These are phyloP conservation scores for Periophthalmus modestus DNA, from an alignment of 2,113 vertebrate genomes.

Conservation along the genomic window DNA sequence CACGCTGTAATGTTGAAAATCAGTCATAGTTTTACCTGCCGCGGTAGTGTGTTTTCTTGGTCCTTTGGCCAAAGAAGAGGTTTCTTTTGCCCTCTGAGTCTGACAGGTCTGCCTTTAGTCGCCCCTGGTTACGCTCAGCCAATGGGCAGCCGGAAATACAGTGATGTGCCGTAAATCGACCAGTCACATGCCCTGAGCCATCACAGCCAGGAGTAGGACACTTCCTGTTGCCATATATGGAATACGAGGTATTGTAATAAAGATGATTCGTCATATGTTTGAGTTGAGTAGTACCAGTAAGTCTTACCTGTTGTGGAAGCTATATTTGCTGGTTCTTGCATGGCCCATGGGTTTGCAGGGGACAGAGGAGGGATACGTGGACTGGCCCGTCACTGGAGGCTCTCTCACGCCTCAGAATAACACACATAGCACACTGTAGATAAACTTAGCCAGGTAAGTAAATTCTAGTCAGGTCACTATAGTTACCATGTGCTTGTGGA, in stretches of 20 bases:
- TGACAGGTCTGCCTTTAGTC: slow-evolving; percentile 88
- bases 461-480: background rate
- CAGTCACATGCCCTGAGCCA: slow-evolving; percentile 95
- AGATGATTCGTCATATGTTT: background rate
- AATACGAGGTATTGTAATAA: background rate
- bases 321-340: slow-evolving; percentile 90
- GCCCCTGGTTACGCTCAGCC: slow-evolving; percentile 94
- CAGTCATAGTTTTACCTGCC: slow-evolving; percentile 81
- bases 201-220: slow-evolving; percentile 97
- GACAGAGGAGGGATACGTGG: slow-evolving; percentile 79
- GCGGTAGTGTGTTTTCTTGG: slow-evolving; percentile 91
- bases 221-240: slow-evolving; percentile 79
- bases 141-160: slow-evolving; percentile 96
- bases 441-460: background rate
- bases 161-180: slow-evolving; percentile 96
- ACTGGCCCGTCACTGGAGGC: slow-evolving; percentile 71
- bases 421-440: background rate
- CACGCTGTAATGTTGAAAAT: background rate
- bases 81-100: slow-evolving; percentile 90
- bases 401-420: slow-evolving; percentile 82
- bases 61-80: slow-evolving; percentile 85
- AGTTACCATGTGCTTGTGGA: slow-evolving; percentile 67
- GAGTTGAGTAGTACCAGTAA: background rate
- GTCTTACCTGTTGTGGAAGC: slow-evolving; percentile 93
- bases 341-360: slow-evolving; percentile 87